Evolutionary conservation across 2,113 vertebrate species (phyloP), one percentile per base, ranked within the genome.

Genomic region (Vimba vimba): DNA sequence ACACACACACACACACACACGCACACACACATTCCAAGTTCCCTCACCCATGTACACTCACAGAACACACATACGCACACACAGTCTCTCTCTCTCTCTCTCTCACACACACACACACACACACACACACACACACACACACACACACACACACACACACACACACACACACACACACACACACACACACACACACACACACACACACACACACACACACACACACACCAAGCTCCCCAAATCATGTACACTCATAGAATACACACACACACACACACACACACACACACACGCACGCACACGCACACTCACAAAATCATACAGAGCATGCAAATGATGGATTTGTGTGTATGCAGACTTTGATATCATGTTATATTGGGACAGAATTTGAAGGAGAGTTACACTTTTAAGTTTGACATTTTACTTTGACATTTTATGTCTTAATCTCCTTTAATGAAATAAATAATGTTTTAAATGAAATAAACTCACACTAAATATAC

Each of bases 381-480:
- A 1, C 55, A 8, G 12, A 59, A 39, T 57, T 77, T 11, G 33
- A 78, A 69, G 30, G 17, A 21, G 2, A 69, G 30, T 36, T 19
- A 19, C 27, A 78, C n/a, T 76, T 52, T 52, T 76, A 30, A 10
- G 45, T 50, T 23, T 76, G 52, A 43, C 43, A 50, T 15, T 57
- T 21, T 21, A 39, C 76, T 6, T 23, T 57, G 76, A 36, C 5
- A 59, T 43, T 59, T 78, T 3, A 36, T 36, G 17, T 77, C 19
- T 33, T 2, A 30, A 55, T 55, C 30, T 23, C 94, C 95, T 97
- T 97, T 97, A 96, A 97, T 98, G 94, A 94, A 92, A 95, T 96
- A 96, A 95, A 95, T 93, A 25, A 21, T 21, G 66, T 21, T 36
- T 39, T 10, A 39, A 21, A 57, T 57, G 6, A 57, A 57, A 9